Base-by-base conservation (phyloP, 2,888 invertebrate genomes). In the Idaea straminata region DNA sequence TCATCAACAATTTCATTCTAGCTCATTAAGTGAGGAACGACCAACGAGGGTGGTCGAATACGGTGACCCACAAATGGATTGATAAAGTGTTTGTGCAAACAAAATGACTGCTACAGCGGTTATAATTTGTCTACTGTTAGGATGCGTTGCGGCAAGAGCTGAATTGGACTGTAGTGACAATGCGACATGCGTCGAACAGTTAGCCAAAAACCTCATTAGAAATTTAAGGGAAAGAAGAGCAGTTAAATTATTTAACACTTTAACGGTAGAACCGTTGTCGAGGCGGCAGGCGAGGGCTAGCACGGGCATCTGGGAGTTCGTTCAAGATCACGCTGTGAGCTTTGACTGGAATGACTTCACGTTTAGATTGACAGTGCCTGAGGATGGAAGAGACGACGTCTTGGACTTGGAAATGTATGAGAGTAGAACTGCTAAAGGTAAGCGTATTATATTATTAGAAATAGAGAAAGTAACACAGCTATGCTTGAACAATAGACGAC, bases 151-250 rank as follows among this genome's bases (percentile, higher is more conserved):
- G 64, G 85, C 87, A 66, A 83, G 87, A 62, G 84, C 91, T 67
- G 89, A 92, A 75, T 74, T 93, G 36, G 87, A 83, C 75, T 95
- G 95, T 85, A 93, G 93, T 82, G 94, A 95, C 77, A 95, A 95
- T 83, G 94, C 94, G 47, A 94, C 94, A 69, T 95, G 95, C 75
- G 88, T 95, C 57, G 91, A 94, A 65, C 75, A 85, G 57, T 82
- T 95, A 77, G 89, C 93, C 25, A 89, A 83, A 68, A 90, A 93
- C 71, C 86, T 95, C 62, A 80, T 93, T 66, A 88, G 85, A 73
- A 93, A 92, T 73, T 90, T 94, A 68, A 84, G 91, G 64, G 89
- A 93, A 64, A 91, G 93, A 74, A 93, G 92, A 75, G 87, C 93
- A 63, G 89, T 95, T 67, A 91, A 88, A 74, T 72, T 93, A 47